These are phyloP conservation scores for Drosophila ambigua DNA, from an alignment of 1,140 invertebrate genomes.

Conservation along the genomic window DNA sequence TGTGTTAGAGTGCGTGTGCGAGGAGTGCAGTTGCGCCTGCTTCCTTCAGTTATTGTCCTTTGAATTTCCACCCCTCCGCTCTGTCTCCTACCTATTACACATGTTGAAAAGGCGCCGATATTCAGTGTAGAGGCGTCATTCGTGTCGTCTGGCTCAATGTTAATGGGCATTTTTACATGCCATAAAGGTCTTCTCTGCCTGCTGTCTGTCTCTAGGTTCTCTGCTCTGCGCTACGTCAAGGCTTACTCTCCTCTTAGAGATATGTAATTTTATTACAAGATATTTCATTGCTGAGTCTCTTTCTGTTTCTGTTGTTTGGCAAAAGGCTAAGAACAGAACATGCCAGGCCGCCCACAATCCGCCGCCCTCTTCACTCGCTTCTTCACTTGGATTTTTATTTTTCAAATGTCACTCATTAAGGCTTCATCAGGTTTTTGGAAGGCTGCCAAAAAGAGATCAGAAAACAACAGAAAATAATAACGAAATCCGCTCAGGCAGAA, in stretches of 20 bases:
- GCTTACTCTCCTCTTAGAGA: constrained; percentile 39
- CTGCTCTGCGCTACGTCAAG: constrained; percentile 46
- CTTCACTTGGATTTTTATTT: constrained; percentile 35
- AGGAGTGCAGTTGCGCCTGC: neutral
- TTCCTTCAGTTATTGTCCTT: constrained; percentile 31
- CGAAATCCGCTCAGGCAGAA: constrained; percentile 56
- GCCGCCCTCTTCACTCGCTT: constrained; percentile 14
- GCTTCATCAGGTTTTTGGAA: constrained; percentile 67
- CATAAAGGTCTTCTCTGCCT: constrained; percentile 38
- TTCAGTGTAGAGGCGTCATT: neutral
- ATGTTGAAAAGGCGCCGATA: constrained; percentile 56
- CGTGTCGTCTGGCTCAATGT: constrained; percentile 55
- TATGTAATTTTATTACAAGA: constrained; percentile 74
- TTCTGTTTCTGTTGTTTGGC: constrained; percentile 18
- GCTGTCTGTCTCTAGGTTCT: neutral
- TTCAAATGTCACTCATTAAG: constrained; percentile 69
- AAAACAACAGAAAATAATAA: constrained; percentile 14
- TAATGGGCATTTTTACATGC: constrained; percentile 54
- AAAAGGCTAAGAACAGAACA: constrained; percentile 6
- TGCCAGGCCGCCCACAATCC: constrained; percentile 4
- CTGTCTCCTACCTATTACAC: constrained; percentile 39
- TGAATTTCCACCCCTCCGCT: constrained; percentile 49
- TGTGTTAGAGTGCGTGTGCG: neutral
- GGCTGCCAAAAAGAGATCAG: constrained; percentile 39
- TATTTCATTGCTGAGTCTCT: constrained; percentile 66